Evolutionary conservation across 2,113 vertebrate genomes (phyloP).

Genomic region (Ondatra zibethicus): DNA sequence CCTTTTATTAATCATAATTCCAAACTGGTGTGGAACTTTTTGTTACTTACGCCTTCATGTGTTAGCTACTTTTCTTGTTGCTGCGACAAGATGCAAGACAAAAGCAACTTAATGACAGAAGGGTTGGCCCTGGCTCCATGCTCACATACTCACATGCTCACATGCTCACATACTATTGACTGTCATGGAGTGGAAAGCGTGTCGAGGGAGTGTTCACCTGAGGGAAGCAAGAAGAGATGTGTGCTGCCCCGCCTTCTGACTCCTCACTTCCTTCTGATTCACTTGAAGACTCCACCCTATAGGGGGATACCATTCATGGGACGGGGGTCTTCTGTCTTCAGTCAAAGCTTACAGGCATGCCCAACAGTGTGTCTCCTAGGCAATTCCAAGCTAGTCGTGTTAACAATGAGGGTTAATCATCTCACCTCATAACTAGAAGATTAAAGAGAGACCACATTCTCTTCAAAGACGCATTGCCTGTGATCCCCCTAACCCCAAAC

Average conservation of each 20-base stretch:
- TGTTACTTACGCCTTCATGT: too few species aligned
- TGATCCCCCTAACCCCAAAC: neutral
- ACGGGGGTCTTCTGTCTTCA: neutral
- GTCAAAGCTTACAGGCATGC: neutral
- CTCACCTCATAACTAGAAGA: neutral
- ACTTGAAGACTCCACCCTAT: neutral
- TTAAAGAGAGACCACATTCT: neutral
- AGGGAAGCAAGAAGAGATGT: neutral
- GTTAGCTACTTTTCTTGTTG: neutral
- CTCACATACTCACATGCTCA: too few species aligned
- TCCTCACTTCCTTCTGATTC: neutral
- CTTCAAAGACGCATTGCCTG: neutral
- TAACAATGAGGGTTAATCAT: neutral
- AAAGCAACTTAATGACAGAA: neutral
- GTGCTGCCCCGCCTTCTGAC: neutral
- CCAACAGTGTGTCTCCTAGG: neutral
- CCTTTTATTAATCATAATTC: too few species aligned
- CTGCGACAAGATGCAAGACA: too few species aligned
- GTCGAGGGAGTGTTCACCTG: too few species aligned
- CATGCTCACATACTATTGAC: neutral
- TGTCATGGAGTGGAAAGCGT: neutral
- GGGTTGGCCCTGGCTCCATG: neutral
- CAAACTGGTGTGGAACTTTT: too few species aligned
- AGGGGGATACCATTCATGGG: neutral
- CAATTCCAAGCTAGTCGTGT: neutral